A percentile compares a stretch with the other conserved stretches of the same genome.
These are phyloP conservation scores for Istiophorus platypterus DNA, from an alignment of 2,113 vertebrate species.

Conservation along the genomic window DNA sequence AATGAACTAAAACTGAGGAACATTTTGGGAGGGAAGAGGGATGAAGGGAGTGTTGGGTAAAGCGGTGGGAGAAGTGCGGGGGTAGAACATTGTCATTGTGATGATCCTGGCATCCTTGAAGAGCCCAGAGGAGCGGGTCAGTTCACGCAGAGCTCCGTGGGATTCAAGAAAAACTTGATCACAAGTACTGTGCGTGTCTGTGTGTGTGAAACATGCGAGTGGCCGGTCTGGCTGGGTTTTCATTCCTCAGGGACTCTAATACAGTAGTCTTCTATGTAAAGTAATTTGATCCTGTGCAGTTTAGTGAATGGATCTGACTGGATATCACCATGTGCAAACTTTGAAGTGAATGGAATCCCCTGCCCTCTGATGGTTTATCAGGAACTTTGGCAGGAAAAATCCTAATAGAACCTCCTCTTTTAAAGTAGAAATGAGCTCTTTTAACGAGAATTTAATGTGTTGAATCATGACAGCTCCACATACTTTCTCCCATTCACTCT, in stretches of 20 bases:
- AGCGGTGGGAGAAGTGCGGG: neutral
- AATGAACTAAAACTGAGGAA: constrained; percentile 53
- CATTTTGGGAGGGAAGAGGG: neutral
- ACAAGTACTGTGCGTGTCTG: constrained; percentile 49
- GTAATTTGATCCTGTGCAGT: constrained; percentile 59
- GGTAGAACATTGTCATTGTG: constrained; percentile 43
- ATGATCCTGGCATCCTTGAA: constrained; percentile 83
- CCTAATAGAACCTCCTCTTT: neutral
- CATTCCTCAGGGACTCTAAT: constrained; percentile 81
- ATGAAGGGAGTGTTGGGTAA: neutral
- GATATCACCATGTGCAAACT: constrained; percentile 31
- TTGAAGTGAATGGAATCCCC: constrained; percentile 49
- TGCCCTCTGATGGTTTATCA: constrained; percentile 34
- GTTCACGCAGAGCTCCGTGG: constrained; percentile 46
- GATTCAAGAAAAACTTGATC: constrained; percentile 76
- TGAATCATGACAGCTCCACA: constrained; percentile 48
- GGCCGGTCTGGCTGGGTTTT: constrained; percentile 64
- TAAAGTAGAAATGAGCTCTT: constrained; percentile 26
- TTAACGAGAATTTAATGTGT: constrained; percentile 48
- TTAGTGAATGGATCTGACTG: constrained; percentile 40
- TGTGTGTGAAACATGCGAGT: constrained; percentile 10
- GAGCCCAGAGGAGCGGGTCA: constrained; percentile 56
- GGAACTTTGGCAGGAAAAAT: constrained; percentile 27
- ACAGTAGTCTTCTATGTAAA: constrained; percentile 63
- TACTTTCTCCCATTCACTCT: constrained; percentile 12